phyloP scores from a whole-genome alignment of 1,140 invertebrate genomes.

The Cyphomyrmex costatus region DNA sequence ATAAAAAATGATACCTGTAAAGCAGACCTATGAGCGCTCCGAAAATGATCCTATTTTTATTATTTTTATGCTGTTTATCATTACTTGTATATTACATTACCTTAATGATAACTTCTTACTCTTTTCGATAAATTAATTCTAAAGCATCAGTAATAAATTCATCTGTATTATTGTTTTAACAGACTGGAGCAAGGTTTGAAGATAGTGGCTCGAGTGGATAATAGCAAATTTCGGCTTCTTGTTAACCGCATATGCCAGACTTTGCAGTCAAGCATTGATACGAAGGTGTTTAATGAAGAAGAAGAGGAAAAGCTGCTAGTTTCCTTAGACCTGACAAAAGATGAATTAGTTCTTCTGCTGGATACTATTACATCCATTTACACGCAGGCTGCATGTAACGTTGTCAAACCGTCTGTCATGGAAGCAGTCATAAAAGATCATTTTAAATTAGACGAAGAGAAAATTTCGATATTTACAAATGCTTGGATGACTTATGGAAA shows the following conservation, averaged over 20 bases:
- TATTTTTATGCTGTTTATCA: not conserved
- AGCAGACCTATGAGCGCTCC: not conserved
- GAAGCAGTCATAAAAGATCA: constrained; percentile 78
- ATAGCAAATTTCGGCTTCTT: constrained; percentile 81
- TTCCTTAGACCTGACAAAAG: constrained; percentile 79
- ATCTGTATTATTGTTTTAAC: constrained; percentile 24
- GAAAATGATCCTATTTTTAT: not conserved
- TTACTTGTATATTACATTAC: too few species aligned
- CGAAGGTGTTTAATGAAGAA: constrained; percentile 80
- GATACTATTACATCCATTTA: constrained; percentile 79
- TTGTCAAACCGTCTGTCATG: constrained; percentile 76
- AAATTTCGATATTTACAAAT: constrained; percentile 78
- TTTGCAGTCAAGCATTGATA: constrained; percentile 67
- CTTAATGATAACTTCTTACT: not conserved
- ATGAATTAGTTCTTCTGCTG: constrained; percentile 76
- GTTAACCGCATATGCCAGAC: constrained; percentile 81
- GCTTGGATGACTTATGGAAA: constrained; percentile 81
- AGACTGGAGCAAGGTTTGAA: constrained; percentile 78
- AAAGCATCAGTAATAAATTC: not conserved
- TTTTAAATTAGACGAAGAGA: constrained; percentile 79
- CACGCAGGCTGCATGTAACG: constrained; percentile 79
- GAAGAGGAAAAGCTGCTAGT: constrained; percentile 83
- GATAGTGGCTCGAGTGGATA: constrained; percentile 78
- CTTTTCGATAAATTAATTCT: not conserved
- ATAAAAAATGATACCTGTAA: not conserved